Percentiles rank a stretch among this genome's conserved stretches.
phyloP scores from a whole-genome alignment of 2,797 vertebrate species.

The Malacoctenus gilli region DNA sequence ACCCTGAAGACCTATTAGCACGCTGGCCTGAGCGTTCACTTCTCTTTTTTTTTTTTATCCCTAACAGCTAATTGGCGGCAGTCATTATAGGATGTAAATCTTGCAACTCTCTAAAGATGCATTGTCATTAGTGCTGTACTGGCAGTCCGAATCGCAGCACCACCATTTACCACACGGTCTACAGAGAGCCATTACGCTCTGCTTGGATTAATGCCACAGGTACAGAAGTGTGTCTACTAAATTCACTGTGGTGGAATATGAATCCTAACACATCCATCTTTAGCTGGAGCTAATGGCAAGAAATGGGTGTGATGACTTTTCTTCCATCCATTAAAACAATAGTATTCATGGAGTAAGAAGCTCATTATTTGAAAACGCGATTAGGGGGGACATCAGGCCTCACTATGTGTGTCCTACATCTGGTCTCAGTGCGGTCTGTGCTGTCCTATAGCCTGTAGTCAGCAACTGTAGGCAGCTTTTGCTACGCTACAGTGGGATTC shows the following conservation, averaged over 20 bases:
- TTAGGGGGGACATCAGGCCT: too few species aligned
- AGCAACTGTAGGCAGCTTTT: conserved; percentile 21
- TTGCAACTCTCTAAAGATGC: conserved; percentile 9
- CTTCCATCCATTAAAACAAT: too few species aligned
- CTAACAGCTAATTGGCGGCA: conserved; percentile 31
- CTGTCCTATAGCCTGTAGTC: conserved; percentile 22
- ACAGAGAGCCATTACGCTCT: not conserved
- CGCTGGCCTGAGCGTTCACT: conserved; percentile 10
- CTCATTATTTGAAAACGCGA: too few species aligned
- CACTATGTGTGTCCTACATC: conserved; percentile 14
- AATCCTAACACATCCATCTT: too few species aligned
- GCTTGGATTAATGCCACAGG: not conserved
- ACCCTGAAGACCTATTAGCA: conserved; percentile 19
- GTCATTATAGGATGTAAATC: conserved; percentile 40
- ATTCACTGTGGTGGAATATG: too few species aligned
- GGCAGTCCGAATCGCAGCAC: conserved; percentile 7
- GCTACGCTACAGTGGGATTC: conserved; percentile 43
- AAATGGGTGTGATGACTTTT: too few species aligned
- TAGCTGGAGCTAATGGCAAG: too few species aligned
- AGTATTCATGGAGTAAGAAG: too few species aligned
- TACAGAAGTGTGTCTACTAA: too few species aligned
- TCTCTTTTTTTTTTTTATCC: conserved; percentile 13
- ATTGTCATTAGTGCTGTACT: conserved; percentile 5
- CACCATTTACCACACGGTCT: not conserved
- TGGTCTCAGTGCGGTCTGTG: not conserved